Percentiles rank a stretch among this genome's conserved stretches.
Evolutionary conservation across 2,888 invertebrate species (phyloP).

Genomic region (Sinotaia quadrata): DNA sequence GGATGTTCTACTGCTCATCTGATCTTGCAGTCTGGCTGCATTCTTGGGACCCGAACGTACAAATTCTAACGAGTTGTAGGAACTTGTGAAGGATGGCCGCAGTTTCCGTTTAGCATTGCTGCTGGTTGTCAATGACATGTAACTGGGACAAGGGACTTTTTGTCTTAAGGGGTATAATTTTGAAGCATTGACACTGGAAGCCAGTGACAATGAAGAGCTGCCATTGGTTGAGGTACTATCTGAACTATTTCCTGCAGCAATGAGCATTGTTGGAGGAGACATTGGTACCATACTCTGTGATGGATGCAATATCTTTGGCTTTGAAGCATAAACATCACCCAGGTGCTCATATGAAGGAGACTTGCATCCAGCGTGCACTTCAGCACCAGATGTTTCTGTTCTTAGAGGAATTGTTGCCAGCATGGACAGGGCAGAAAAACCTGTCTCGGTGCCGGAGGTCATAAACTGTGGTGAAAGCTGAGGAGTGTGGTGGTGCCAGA

Average conservation of each 20-base stretch:
- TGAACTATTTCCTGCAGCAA: too few species aligned
- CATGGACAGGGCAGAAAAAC: background rate
- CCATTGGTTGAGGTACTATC: background rate
- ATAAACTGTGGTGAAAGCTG: background rate
- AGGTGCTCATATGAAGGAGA: background rate
- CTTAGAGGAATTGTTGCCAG: too few species aligned
- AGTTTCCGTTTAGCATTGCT: conserved; percentile 31
- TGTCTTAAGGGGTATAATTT: conserved; percentile 18
- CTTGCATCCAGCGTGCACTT: too few species aligned
- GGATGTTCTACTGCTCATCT: too few species aligned
- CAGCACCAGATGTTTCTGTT: background rate
- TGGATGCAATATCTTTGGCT: conserved; percentile 19
- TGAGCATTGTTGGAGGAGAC: background rate
- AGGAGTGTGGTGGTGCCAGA: conserved; percentile 39
- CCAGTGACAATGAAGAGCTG: background rate
- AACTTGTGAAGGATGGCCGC: conserved; percentile 33
- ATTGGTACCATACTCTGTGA: background rate
- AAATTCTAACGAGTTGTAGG: conserved; percentile 39
- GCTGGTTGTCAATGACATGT: conserved; percentile 33
- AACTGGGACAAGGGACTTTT: conserved; percentile 13
- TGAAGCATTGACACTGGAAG: background rate
- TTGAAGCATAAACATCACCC: background rate
- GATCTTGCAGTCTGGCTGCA: background rate
- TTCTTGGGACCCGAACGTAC: background rate
- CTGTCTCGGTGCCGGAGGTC: background rate